Conservation (phyloP, 1,140 invertebrate genomes). For the Chrysomallon squamiferum region DNA sequence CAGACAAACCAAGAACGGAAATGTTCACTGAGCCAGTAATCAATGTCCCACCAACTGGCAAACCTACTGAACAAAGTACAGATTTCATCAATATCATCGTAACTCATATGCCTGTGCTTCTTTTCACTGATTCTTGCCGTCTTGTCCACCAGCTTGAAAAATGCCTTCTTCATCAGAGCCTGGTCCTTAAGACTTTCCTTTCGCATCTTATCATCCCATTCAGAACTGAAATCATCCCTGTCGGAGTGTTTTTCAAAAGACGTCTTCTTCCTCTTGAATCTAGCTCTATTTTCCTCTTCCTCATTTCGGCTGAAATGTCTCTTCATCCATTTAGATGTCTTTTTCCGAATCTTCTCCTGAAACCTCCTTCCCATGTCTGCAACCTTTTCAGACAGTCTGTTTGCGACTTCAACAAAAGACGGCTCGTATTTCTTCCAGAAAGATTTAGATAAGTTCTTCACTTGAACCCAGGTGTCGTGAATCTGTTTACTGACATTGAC, state of each 20-base stretch:
- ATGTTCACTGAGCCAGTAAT: not conserved
- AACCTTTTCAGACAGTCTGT: conserved; percentile 1
- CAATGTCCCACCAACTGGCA: not conserved
- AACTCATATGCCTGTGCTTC: not conserved
- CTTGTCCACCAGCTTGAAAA: not conserved
- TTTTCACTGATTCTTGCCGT: not conserved
- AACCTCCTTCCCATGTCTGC: not conserved
- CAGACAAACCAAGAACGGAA: not conserved
- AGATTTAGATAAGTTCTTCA: conserved; percentile 3
- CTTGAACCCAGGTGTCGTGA: conserved; percentile 8
- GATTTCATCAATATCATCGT: not conserved
- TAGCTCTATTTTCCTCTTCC: conserved; percentile 4
- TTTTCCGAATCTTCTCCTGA: conserved; percentile 3
- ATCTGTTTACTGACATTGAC: conserved; percentile 7
- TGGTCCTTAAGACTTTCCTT: not conserved
- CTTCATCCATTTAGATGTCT: conserved; percentile 2
- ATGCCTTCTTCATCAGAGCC: not conserved
- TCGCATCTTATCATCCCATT: not conserved
- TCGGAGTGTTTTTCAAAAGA: not conserved
- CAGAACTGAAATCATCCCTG: not conserved
- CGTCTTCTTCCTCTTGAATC: not conserved
- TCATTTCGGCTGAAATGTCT: not conserved
- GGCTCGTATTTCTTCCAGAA: conserved; percentile 4
- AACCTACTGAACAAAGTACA: not conserved
- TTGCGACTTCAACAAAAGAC: not conserved